Base-by-base conservation (phyloP, 2,113 vertebrate genomes). In the Sylvia atricapilla region DNA sequence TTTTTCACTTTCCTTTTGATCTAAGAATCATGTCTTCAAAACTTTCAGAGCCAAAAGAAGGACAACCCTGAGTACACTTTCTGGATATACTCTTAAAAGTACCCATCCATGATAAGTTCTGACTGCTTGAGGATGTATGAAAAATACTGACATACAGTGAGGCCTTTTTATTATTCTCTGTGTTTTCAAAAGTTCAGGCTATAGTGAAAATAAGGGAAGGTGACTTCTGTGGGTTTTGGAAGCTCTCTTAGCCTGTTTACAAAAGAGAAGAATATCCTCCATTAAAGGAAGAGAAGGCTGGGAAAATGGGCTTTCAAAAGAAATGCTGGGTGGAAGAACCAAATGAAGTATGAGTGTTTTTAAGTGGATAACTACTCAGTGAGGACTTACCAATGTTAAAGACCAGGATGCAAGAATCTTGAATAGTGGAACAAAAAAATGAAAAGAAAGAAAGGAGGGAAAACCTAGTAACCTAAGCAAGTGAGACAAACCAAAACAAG, bases 1-100 rank as follows among this genome's bases (percentile, higher is more conserved):
- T 81, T 77, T 83, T 33, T 1, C 25, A 41, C 47, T 16, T 87
- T 88, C 7, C 53, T 94, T 96, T 96, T 96, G 68, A 92, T 96
- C 39, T 81, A 76, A 39, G 81, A 94, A 41, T 47, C 11, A 13
- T 73, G 55, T 77, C 84, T 70, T 92, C 80, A 88, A 93, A 88
- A 81, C 39, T 50, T 74, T 25, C 64, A 84, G 53, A 84, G 75
- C 56, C 44, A 90, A 84, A 78, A 62, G 47, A 84, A 62, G 33
- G 25, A 39, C n/a, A 85, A 70, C 83, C 11, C 30, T 85, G 62
- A 64, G 49, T 88, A 67, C 21, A 15, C 16, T 76, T 91, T 35
- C 27, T 91, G 67, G 30, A 41, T 90, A 52, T 69, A 19, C 35
- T 75, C 84, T 87, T n/a, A 6, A 75, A 88, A 95, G 75, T 88